phyloP scores from a whole-genome alignment of 2,113 vertebrate species.

The Toxotes jaculatrix region DNA sequence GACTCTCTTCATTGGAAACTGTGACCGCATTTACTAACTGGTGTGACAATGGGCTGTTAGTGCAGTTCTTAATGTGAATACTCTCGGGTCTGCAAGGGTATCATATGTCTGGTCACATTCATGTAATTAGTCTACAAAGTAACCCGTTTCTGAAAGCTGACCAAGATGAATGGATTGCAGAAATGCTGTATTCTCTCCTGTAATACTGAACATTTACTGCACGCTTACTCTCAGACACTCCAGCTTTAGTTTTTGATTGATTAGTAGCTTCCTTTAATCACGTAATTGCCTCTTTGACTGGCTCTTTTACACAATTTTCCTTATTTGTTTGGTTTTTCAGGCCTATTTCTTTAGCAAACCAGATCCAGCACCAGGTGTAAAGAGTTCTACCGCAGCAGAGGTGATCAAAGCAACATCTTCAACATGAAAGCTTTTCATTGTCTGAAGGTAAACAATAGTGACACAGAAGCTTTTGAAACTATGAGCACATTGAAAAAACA shows the following conservation, averaged over 20 bases:
- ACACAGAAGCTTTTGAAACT: conserved; percentile 1
- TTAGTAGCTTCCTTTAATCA: conserved; percentile 4
- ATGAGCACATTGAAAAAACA: neutral
- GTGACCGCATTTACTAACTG: conserved; percentile 56
- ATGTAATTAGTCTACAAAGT: conserved; percentile 72
- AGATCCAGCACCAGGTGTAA: conserved; percentile 50
- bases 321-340: conserved; percentile 71
- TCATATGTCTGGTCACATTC: conserved; percentile 67
- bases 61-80: conserved; percentile 56
- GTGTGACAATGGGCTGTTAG: conserved; percentile 60
- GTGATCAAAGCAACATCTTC: conserved; percentile 47
- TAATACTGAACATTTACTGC: conserved; percentile 41
- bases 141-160: conserved; percentile 53
- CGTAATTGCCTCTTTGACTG: neutral
- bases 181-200: conserved; percentile 26
- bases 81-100: conserved; percentile 38
- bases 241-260: conserved; percentile 2
- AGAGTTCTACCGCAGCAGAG: conserved; percentile 6
- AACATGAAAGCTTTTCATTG: conserved; percentile 66
- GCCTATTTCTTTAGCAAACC: conserved; percentile 92
- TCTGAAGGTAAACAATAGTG: conserved; percentile 64
- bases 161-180: conserved; percentile 40
- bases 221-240: conserved; percentile 24
- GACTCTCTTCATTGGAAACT: conserved; percentile 69
- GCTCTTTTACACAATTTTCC: conserved; percentile 7